Evolutionary conservation across 2,888 invertebrate genomes (phyloP).

Genomic region (Tricholauxania praeusta): DNA sequence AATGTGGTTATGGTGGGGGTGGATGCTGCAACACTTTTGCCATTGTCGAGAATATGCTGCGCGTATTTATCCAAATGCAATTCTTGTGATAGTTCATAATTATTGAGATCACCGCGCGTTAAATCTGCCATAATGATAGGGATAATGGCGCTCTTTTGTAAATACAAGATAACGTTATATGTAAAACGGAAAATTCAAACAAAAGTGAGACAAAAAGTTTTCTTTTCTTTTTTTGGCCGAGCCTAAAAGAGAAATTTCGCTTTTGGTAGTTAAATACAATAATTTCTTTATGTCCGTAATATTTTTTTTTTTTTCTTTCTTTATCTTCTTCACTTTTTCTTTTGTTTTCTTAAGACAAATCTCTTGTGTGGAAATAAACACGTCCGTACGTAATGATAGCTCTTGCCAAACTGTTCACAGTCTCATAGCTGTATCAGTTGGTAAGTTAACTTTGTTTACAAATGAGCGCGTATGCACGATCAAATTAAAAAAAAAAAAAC

Average conservation of each 20-base stretch:
- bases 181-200: background rate
- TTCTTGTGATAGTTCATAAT: slow-evolving; percentile 61
- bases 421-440: slow-evolving; percentile 38
- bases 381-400: slow-evolving; percentile 29
- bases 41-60: slow-evolving; percentile 59
- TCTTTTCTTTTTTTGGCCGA: background rate
- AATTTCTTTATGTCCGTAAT: background rate
- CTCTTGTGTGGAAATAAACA: slow-evolving; percentile 9
- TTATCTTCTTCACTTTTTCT: slow-evolving; percentile 10
- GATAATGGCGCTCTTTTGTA: no score
- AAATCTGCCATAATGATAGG: background rate
- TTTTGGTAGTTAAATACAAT: background rate
- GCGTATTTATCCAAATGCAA: slow-evolving; percentile 64
- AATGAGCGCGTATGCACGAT: slow-evolving; percentile 29
- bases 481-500: background rate
- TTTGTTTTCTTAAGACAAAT: slow-evolving; percentile 3
- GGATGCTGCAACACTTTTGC: slow-evolving; percentile 48
- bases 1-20: slow-evolving; percentile 58
- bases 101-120: background rate
- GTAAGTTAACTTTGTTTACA: slow-evolving; percentile 10
- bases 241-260: background rate
- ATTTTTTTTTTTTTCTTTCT: background rate
- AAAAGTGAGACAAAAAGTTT: slow-evolving; percentile 15
- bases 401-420: slow-evolving; percentile 51
- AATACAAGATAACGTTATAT: no score